These are phyloP conservation scores for Cheilosia pagana DNA, from an alignment of 2,888 invertebrate genomes.

Conservation along the genomic window DNA sequence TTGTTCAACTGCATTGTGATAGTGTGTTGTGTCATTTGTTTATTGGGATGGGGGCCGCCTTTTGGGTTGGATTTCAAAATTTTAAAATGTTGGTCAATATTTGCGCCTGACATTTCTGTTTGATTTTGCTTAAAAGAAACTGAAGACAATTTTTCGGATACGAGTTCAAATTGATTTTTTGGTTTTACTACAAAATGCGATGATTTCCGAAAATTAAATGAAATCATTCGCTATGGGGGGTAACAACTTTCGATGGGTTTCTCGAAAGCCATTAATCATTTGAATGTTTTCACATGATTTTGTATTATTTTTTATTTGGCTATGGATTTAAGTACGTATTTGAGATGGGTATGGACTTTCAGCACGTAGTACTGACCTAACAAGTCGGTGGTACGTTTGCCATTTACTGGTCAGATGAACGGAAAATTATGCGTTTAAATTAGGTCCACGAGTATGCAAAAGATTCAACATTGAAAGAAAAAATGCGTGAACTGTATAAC, in stretches of 20 bases:
- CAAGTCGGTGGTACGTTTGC: no score
- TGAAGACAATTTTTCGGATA: constrained; percentile 60
- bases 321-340: no score
- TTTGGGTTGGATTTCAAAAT: constrained; percentile 70
- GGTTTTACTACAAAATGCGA: constrained; percentile 12
- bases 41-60: constrained; percentile 28
- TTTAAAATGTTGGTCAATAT: constrained; percentile 74
- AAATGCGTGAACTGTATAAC: no score
- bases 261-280: constrained; percentile 54
- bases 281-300: not conserved
- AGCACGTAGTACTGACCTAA: no score
- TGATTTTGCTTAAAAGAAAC: constrained; percentile 69
- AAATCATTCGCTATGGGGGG: constrained; percentile 48
- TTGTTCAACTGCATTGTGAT: constrained; percentile 68
- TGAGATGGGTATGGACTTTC: no score
- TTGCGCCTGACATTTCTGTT: constrained; percentile 58
- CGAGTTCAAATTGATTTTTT: constrained; percentile 20
- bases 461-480: no score
- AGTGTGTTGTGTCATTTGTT: constrained; percentile 66
- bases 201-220: constrained; percentile 30
- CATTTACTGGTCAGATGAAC: no score
- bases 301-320: not conserved
- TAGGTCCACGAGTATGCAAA: no score
- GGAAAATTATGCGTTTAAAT: no score
- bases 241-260: not conserved